Conservation (phyloP, 1,140 invertebrate genomes). For the Lerema accius region DNA sequence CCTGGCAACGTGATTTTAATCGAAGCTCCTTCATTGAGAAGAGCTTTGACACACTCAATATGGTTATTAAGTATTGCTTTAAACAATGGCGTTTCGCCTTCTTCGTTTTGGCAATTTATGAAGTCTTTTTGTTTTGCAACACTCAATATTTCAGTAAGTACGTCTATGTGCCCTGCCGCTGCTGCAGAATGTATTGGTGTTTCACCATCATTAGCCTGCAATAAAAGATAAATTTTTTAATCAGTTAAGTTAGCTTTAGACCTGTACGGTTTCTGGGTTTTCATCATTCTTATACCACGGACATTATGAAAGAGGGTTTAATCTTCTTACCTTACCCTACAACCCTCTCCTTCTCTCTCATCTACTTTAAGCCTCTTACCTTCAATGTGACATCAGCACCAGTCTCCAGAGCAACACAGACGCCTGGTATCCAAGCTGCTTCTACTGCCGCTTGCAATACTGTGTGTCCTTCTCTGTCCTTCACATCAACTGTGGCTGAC, state of each 20-base stretch:
- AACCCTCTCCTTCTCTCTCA: no score
- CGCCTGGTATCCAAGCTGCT: constrained; percentile 79
- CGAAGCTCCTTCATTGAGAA: constrained; percentile 77
- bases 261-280: not conserved
- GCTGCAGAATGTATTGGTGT: constrained; percentile 84
- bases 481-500: constrained; percentile 67
- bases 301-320: no score
- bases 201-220: constrained; percentile 84
- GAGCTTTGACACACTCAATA: constrained; percentile 71
- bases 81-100: constrained; percentile 81
- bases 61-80: constrained; percentile 78
- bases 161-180: constrained; percentile 83
- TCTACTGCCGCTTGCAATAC: constrained; percentile 75
- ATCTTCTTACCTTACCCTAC: no score
- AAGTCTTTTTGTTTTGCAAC: constrained; percentile 81
- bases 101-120: constrained; percentile 72
- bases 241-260: no score
- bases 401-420: constrained; percentile 86
- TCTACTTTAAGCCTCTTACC: no score
- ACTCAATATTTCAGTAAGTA: constrained; percentile 85
- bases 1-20: constrained; percentile 63
- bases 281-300: no score
- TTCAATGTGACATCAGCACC: constrained; percentile 87
- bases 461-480: constrained; percentile 71
- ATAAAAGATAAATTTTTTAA: no score